Percentiles rank a stretch among this genome's conserved stretches.
These are phyloP conservation scores for Dipodomys ordii DNA, from an alignment of 2,113 vertebrate species.

Conservation along the genomic window DNA sequence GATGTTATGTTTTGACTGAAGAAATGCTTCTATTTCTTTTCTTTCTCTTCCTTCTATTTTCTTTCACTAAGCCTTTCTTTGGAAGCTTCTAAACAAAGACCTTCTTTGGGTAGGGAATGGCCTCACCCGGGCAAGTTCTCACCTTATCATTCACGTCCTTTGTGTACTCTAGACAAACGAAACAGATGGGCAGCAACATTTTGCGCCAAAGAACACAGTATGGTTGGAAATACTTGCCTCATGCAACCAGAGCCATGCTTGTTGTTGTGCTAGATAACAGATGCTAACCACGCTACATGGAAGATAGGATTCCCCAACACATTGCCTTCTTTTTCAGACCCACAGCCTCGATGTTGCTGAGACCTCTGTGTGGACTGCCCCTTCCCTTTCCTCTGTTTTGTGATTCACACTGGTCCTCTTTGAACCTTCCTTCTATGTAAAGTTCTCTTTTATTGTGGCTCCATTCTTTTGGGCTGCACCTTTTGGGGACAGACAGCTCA, in stretches of 20 bases:
- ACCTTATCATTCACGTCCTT: conserved; percentile 62
- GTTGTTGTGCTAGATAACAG: conserved; percentile 55
- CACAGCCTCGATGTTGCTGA: not conserved
- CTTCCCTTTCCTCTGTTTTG: not conserved
- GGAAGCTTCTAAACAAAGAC: conserved; percentile 26
- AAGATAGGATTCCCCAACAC: not conserved
- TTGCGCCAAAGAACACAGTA: conserved; percentile 68
- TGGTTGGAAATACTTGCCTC: conserved; percentile 68
- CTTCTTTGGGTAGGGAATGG: conserved; percentile 27
- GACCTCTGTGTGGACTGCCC: not conserved
- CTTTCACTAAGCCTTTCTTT: conserved; percentile 27
- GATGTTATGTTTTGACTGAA: not conserved
- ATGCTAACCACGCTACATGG: not conserved
- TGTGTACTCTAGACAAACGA: conserved; percentile 73
- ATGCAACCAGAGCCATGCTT: conserved; percentile 40
- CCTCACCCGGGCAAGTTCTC: conserved; percentile 62
- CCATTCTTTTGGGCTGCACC: not conserved
- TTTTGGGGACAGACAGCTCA: not conserved
- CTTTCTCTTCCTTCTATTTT: not conserved
- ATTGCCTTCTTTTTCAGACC: not conserved
- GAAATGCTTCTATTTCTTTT: not conserved
- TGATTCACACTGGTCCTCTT: not conserved
- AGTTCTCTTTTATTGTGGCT: not conserved
- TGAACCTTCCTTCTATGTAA: not conserved
- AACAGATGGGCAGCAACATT: conserved; percentile 44